These are phyloP conservation scores for Sminthopsis crassicaudata DNA, from an alignment of 2,113 vertebrate genomes.

Conservation along the genomic window DNA sequence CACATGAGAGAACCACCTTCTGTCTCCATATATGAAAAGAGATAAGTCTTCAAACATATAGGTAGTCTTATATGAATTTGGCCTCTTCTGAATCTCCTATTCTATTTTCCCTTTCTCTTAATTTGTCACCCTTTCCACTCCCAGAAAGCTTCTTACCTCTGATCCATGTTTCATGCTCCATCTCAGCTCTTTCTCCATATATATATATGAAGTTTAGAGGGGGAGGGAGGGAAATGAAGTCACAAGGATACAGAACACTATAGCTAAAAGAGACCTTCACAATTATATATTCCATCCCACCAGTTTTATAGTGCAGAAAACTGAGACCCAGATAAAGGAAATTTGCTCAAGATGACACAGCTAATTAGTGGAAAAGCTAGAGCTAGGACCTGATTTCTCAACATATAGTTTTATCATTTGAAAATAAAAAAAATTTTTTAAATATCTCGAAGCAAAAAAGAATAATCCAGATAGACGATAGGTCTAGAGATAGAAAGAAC, in stretches of 20 bases:
- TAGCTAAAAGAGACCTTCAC: neutral
- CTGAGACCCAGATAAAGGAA: neutral
- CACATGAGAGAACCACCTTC: neutral
- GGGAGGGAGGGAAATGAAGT: neutral
- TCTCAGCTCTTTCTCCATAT: neutral
- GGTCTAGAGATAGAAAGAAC: neutral
- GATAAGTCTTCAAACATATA: neutral
- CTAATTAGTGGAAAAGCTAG: neutral
- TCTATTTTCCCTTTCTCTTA: neutral
- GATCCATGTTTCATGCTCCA: neutral
- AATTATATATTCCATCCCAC: neutral
- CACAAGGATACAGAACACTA: neutral
- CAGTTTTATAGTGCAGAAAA: neutral
- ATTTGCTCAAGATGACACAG: neutral
- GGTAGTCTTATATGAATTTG: neutral
- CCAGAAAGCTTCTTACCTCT: neutral
- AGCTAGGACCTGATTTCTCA: neutral
- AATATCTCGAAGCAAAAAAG: neutral
- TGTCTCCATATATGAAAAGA: neutral
- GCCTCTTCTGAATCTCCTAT: neutral
- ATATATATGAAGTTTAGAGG: neutral
- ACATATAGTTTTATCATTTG: neutral
- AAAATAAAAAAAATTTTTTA: neutral
- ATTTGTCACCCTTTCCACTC: neutral
- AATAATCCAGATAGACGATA: neutral